phyloP scores from a whole-genome alignment of 2,888 invertebrate genomes.

The Ischnura elegans region DNA sequence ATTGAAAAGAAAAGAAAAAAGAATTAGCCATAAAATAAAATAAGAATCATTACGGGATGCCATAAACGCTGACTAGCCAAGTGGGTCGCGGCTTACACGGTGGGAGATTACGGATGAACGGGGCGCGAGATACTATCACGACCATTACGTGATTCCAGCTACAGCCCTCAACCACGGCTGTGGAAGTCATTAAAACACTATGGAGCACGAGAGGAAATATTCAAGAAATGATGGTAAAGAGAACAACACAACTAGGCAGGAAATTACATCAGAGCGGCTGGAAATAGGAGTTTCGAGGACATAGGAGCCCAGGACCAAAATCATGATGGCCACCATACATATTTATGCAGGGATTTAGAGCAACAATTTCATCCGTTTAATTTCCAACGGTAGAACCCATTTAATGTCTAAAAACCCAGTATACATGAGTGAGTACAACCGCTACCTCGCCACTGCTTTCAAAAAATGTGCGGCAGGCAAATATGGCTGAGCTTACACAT shows the following conservation, averaged over 20 bases:
- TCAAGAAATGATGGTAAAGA: not conserved
- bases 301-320: not conserved
- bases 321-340: not conserved
- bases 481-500: too few relatives aligned
- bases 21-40: slow-evolving; percentile 6
- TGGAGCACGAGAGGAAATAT: not conserved
- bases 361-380: too few relatives aligned
- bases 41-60: not conserved
- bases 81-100: not conserved
- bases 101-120: not conserved
- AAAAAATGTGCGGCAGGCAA: too few relatives aligned
- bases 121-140: not conserved
- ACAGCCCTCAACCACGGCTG: not conserved
- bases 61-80: not conserved
- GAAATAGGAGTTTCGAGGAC: too few relatives aligned
- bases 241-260: not conserved
- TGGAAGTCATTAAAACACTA: not conserved
- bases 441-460: too few relatives aligned
- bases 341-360: not conserved
- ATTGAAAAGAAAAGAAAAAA: not conserved
- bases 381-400: too few relatives aligned
- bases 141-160: not conserved
- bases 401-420: too few relatives aligned
- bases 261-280: not conserved
- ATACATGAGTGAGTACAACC: too few relatives aligned